These are phyloP conservation scores for Pollenia amentaria DNA, from an alignment of 2,888 invertebrate species.

Conservation along the genomic window DNA sequence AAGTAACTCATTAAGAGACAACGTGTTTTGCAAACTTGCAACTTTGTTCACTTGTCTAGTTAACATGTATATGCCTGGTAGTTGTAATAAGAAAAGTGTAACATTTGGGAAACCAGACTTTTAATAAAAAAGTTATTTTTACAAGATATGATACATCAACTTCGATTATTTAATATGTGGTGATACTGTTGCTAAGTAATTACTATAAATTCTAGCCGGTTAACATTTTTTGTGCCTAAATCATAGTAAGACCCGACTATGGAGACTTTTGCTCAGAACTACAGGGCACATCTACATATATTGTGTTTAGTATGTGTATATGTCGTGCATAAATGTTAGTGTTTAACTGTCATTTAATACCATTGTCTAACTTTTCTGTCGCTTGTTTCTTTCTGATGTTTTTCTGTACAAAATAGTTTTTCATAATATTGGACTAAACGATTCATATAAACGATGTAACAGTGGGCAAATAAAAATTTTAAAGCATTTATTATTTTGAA, in stretches of 20 bases:
- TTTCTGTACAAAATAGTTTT: conserved; percentile 8
- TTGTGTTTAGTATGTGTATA: not conserved
- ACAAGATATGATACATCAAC: no score
- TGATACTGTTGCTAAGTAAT: no score
- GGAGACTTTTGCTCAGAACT: not conserved
- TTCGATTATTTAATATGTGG: no score
- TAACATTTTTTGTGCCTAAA: no score
- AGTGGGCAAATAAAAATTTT: not conserved
- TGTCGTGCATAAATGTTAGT: conserved; percentile 17
- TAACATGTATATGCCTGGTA: not conserved
- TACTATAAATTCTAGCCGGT: no score
- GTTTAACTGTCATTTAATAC: conserved; percentile 1
- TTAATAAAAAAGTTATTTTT: no score
- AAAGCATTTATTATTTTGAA: no score
- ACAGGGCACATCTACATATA: not conserved
- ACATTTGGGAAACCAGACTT: no score
- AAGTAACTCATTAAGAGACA: conserved; percentile 8
- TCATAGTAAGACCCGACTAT: no score
- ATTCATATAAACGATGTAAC: not conserved
- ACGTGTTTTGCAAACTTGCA: conserved; percentile 12
- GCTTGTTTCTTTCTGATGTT: not conserved
- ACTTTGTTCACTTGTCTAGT: conserved; percentile 6
- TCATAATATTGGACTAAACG: not conserved
- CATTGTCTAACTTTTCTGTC: conserved; percentile 7
- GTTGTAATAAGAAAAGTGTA: not conserved